Base-by-base conservation (phyloP, 2,797 vertebrate species). In the Triplophysa bombifrons region DNA sequence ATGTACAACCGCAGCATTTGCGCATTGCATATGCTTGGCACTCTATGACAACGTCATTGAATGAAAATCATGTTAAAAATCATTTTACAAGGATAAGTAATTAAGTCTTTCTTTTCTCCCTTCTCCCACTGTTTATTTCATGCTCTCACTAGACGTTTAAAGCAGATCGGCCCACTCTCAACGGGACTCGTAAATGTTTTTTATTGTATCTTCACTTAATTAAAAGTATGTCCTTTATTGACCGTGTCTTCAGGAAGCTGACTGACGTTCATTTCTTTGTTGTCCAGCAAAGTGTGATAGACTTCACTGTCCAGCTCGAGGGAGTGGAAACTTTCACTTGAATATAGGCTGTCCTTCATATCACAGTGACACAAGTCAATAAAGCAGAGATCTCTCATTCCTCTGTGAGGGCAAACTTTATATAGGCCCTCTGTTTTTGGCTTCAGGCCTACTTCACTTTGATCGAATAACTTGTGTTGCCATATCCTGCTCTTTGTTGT, bases 31-130 rank as follows among this genome's bases (percentile, higher is more conserved):
- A 68, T 72, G 74, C 72, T 61, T 27, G 70, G 76, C 61, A 66
- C 79, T 80, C 72, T 61, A 44, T 46, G 71, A 58, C 50, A 61
- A 83, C 83, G 81, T 86, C 81, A 78, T 71, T 83, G 82, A 83
- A 84, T 69, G 74, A 93, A 91, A 91, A 89, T 90, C 58, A 90
- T 91, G 88, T 82, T 56, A 53, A 53, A 87, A 12, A 60, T 90
- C 88, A 89, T 88, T 88, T 83, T 81, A 72, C 70, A 34, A 83
- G 81, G 73, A 72, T 65, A 78, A 70, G 72, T 80, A 80, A 86
- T 86, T 78, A 77, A 81, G 65, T 82, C 74, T 74, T 74, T 83
- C 76, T 79, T 80, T 72, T 82, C 38, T 77, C 72, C 74, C 48
- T 20, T 22, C 46, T 56, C 11, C 50, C 25, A 11, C 81, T 80